These are phyloP conservation scores for Ceratoteleas bidentatus DNA, from an alignment of 1,140 invertebrate species.

Conservation along the genomic window DNA sequence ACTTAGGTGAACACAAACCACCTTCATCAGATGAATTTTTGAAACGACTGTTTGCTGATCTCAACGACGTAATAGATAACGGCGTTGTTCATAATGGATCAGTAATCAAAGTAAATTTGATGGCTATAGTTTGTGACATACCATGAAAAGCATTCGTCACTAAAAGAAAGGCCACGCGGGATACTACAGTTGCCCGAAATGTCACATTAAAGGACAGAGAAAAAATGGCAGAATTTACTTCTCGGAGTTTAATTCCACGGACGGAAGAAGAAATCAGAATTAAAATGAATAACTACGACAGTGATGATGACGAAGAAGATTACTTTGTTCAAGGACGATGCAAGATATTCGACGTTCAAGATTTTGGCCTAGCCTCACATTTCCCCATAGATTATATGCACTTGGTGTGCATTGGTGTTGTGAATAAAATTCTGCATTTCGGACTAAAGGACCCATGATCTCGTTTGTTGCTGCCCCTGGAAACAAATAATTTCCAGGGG, in stretches of 20 bases:
- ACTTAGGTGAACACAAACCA: slow-evolving; percentile 6
- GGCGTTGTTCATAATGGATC: neutral
- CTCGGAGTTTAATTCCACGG: neutral
- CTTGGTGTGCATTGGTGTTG: neutral
- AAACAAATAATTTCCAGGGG: neutral
- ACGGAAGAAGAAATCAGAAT: neutral
- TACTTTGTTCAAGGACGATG: neutral
- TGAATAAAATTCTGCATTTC: neutral
- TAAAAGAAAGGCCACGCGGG: neutral
- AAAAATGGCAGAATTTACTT: too few species aligned
- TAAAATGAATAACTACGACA: neutral
- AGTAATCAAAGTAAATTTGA: slow-evolving; percentile 38
- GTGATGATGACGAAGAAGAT: neutral
- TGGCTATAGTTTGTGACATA: slow-evolving; percentile 5
- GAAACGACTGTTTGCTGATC: neutral
- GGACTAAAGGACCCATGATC: neutral
- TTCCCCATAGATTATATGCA: neutral
- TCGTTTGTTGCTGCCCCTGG: neutral
- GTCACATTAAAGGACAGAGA: too few species aligned
- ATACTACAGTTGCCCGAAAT: too few species aligned
- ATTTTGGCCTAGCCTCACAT: neutral
- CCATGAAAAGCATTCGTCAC: neutral
- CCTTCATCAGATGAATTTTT: slow-evolving; percentile 15
- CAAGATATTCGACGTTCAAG: neutral
- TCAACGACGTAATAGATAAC: neutral